Percentiles rank a stretch among this genome's conserved stretches.
Evolutionary conservation across 2,888 invertebrate genomes (phyloP).

Genomic region (Agriotes lineatus): DNA sequence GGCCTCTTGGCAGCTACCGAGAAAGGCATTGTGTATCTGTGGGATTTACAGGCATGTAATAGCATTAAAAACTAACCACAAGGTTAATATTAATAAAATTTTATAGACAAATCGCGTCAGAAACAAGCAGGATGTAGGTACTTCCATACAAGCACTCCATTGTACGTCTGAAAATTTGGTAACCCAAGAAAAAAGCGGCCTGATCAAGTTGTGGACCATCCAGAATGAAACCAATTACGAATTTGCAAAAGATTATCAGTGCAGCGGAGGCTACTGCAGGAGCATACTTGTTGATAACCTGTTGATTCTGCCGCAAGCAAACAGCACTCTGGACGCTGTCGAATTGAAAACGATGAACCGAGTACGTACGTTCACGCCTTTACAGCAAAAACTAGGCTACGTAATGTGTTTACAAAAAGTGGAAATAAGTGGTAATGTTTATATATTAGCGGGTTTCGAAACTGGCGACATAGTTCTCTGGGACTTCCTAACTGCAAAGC

Average conservation of each 20-base stretch:
- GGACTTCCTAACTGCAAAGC: conserved; percentile 75
- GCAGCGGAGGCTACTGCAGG: conserved; percentile 80
- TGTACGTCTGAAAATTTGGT: conserved; percentile 73
- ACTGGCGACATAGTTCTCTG: conserved; percentile 79
- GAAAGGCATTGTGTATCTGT: conserved; percentile 81
- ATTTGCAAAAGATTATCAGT: conserved; percentile 70
- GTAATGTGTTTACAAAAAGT: conserved; percentile 75
- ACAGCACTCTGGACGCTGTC: conserved; percentile 67
- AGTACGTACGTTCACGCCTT: conserved; percentile 64
- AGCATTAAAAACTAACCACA: too few species aligned
- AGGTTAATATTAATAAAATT: conserved; percentile 6
- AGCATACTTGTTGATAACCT: conserved; percentile 73
- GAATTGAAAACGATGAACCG: conserved; percentile 63
- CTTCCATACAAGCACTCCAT: conserved; percentile 74
- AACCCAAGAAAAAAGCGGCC: conserved; percentile 82
- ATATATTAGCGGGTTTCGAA: conserved; percentile 80
- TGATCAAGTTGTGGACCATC: conserved; percentile 75
- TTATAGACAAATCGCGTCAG: conserved; percentile 77
- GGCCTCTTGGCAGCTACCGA: conserved; percentile 81
- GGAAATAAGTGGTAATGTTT: conserved; percentile 66
- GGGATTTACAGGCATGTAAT: conserved; percentile 81
- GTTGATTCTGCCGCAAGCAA: conserved; percentile 76
- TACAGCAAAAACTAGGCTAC: conserved; percentile 70
- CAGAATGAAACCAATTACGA: conserved; percentile 72
- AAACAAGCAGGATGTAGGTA: conserved; percentile 75